Evolutionary conservation across 2,113 vertebrate genomes (phyloP), one percentile per base, ranked within the genome.

Genomic region (Peromyscus californicus): DNA sequence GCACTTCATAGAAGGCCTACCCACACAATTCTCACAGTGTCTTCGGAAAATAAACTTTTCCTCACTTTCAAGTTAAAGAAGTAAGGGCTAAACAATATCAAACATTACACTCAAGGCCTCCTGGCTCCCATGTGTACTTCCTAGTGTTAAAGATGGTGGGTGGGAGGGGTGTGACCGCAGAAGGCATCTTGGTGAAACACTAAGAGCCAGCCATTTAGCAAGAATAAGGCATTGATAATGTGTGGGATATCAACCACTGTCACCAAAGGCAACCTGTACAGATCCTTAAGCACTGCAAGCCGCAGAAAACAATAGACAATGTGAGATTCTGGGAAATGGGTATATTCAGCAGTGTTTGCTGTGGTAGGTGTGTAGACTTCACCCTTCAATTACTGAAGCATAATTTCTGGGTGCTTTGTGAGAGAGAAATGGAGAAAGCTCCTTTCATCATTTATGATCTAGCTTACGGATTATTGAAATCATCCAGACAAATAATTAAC

Each of bases 111-210:
- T n/a, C 54, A 42, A 29, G 72, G 22, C 33, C 42, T 67, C 79
- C 19, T 7, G 36, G 75, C 26, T 74, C 8, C 8, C 31, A 29
- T 65, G 54, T 8, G 63, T 31, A 16, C 2, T 36, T 31, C 1
- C 1, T 22, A 89, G n/a, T 89, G 33, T 45, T 61, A 70, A 79
- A 89, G 5, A 1, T 19, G 7, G 7, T 19, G 8, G 16, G 39
- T 1, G 15, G 7, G 5, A 21, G 4, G n/a, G 21, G 0, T 5
- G 29, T 22, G 63, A 42, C 8, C 13, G 1, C 9, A 10, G 67
- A 63, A 2, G 39, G 26, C 69, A 88, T 12, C 12, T 67, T 70
- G 13, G 65, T 79, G 17, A 82, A 61, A 74, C 31, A 3, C 22
- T n/a, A 45, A 3, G 9, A 82, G 7, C 11, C 15, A 36, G 39